phyloP scores from a whole-genome alignment of 2,888 invertebrate genomes.

The Habroteleia sp. region DNA sequence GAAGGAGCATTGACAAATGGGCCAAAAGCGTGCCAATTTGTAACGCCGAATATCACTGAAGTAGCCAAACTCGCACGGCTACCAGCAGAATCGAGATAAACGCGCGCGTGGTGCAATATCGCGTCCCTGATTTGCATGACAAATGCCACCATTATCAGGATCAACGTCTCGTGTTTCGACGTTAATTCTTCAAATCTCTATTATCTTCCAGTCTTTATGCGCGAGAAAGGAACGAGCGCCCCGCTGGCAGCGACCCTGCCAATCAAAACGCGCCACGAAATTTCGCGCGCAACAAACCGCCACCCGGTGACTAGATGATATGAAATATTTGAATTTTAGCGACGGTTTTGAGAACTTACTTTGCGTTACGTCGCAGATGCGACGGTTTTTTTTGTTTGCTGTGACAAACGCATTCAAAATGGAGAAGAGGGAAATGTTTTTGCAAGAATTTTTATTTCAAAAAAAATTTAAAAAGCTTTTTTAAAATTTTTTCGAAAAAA shows the following conservation, averaged over 20 bases:
- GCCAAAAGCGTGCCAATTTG: slow-evolving; percentile 27
- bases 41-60: slow-evolving; percentile 22
- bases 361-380: too few relatives aligned
- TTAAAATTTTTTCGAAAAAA: too few relatives aligned
- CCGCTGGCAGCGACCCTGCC: slow-evolving; percentile 40
- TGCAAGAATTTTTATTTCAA: too few relatives aligned
- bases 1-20: slow-evolving; percentile 43
- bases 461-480: too few relatives aligned
- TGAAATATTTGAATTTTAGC: slow-evolving; percentile 49
- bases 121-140: slow-evolving; percentile 46
- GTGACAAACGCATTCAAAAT: too few relatives aligned
- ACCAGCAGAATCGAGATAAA: slow-evolving; percentile 22
- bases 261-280: slow-evolving; percentile 31
- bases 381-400: too few relatives aligned
- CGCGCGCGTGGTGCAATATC: slow-evolving; percentile 30
- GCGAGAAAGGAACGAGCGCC: slow-evolving; percentile 24
- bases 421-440: too few relatives aligned
- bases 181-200: slow-evolving; percentile 50
- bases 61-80: slow-evolving; percentile 18
- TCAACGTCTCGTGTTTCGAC: slow-evolving; percentile 48
- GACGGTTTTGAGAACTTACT: slow-evolving; percentile 38
- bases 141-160: slow-evolving; percentile 46
- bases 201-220: slow-evolving; percentile 45
- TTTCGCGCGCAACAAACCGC: slow-evolving; percentile 29
- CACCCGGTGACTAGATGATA: slow-evolving; percentile 48